phyloP scores from a whole-genome alignment of 2,797 vertebrate genomes.

The Ctenochaetus hawaiiensis region DNA sequence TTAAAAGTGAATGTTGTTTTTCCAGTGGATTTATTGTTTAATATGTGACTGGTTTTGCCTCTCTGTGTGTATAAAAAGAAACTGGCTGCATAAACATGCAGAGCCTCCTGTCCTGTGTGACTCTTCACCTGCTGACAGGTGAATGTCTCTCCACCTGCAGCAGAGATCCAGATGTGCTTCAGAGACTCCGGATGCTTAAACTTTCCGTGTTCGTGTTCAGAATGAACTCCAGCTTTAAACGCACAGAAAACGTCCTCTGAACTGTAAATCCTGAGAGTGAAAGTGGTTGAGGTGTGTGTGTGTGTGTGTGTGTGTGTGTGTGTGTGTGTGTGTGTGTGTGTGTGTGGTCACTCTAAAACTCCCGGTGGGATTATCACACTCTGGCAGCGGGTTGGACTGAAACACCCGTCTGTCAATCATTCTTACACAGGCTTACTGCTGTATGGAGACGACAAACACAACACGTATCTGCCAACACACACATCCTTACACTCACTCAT shows the following conservation, averaged over 20 bases:
- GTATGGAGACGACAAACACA: constrained; percentile 52
- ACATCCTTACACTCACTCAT: constrained; percentile 14
- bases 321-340: constrained; percentile 19
- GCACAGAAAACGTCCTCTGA: neutral
- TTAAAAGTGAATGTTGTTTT: too few relatives aligned
- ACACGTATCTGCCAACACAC: constrained; percentile 26
- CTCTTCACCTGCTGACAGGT: constrained; percentile 14
- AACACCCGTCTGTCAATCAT: constrained; percentile 72
- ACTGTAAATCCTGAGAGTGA: constrained; percentile 32
- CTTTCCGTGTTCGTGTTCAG: neutral
- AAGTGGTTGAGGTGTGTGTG: constrained; percentile 7
- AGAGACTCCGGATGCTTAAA: neutral
- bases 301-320: constrained; percentile 5
- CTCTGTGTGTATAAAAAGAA: constrained; percentile 15
- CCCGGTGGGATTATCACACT: constrained; percentile 68
- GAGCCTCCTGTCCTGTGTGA: constrained; percentile 13
- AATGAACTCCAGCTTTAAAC: neutral
- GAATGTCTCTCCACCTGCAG: constrained; percentile 6
- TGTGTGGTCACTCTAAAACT: constrained; percentile 13
- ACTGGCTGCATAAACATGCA: constrained; percentile 31
- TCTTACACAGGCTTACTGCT: constrained; percentile 71
- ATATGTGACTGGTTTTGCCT: neutral
- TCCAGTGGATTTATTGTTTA: neutral
- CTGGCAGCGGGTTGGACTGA: constrained; percentile 52
- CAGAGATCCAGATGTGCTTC: constrained; percentile 6